phyloP scores from a whole-genome alignment of 2,888 invertebrate species.

The Conus canariensis region DNA sequence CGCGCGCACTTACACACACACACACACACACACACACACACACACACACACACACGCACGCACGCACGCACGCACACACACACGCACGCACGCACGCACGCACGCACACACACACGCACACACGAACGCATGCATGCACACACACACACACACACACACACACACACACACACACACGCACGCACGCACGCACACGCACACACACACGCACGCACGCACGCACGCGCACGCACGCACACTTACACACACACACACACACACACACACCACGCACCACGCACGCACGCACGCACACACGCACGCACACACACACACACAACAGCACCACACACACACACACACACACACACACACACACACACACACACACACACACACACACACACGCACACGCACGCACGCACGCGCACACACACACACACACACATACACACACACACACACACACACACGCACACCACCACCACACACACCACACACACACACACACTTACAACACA shows the following conservation, averaged over 20 bases:
- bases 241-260: constrained; percentile 1
- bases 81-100: background rate
- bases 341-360: constrained; percentile 6
- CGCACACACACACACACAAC: background rate
- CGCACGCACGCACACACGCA: background rate
- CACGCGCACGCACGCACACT: background rate
- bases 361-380: constrained; percentile 3
- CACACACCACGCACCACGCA: background rate
- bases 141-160: background rate
- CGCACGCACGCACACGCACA: background rate
- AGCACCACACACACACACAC: background rate
- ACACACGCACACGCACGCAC: background rate
- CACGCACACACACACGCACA: background rate
- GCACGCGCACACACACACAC: background rate
- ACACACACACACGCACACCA: background rate
- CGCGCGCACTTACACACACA: background rate
- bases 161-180: background rate
- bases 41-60: background rate
- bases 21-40: background rate
- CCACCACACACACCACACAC: constrained; percentile 14
- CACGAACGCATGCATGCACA: background rate
- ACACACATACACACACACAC: background rate
- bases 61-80: background rate
- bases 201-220: background rate
- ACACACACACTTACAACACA: background rate